These are phyloP conservation scores for Chaetophractus vellerosus DNA, from an alignment of 2,797 vertebrate genomes.

Conservation along the genomic window DNA sequence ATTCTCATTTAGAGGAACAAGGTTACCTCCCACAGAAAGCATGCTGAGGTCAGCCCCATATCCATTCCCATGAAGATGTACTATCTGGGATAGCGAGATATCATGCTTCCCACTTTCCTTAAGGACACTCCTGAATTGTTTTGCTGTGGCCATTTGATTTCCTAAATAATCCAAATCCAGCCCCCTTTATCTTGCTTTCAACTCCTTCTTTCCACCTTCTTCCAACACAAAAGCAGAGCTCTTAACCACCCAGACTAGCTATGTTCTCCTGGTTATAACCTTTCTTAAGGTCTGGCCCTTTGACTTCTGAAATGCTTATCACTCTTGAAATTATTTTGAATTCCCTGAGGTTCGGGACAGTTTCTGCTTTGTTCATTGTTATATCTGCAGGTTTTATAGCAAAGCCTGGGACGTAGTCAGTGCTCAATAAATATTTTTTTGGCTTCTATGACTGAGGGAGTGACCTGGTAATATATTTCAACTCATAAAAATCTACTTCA, in stretches of 20 bases:
- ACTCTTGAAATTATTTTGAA: neutral
- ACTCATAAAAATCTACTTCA: neutral
- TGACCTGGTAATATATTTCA: neutral
- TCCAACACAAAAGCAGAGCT: neutral
- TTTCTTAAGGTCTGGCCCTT: neutral
- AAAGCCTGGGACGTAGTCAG: neutral
- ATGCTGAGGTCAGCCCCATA: neutral
- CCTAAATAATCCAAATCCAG: conserved; percentile 19
- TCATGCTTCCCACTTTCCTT: neutral
- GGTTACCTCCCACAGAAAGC: neutral
- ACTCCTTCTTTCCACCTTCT: neutral
- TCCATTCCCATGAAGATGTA: neutral
- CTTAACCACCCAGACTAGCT: neutral
- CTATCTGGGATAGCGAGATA: neutral
- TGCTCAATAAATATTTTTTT: neutral
- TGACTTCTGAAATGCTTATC: neutral
- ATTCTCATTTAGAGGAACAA: neutral
- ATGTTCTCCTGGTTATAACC: neutral
- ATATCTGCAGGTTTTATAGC: neutral
- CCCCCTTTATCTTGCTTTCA: neutral
- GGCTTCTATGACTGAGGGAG: neutral
- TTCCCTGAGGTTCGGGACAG: neutral
- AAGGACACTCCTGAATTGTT: neutral
- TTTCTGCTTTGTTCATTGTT: neutral
- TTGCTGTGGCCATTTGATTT: conserved; percentile 6